Percentiles rank a stretch among this genome's conserved stretches.
phyloP scores from a whole-genome alignment of 2,888 invertebrate species.

The Spodoptera exigua region DNA sequence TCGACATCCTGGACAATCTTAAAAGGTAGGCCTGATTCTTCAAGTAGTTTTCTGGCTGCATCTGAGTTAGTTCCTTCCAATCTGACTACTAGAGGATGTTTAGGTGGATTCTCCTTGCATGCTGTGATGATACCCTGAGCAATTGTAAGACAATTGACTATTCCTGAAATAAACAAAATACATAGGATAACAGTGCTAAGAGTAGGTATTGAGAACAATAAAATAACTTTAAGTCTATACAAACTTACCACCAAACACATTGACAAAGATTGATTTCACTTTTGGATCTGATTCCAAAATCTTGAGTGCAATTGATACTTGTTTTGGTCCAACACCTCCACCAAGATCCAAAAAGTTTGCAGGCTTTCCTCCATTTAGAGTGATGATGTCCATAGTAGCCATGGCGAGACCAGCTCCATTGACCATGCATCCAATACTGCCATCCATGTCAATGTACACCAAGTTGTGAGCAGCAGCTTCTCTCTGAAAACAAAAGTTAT shows the following conservation, averaged over 20 bases:
- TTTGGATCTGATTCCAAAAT: constrained; percentile 96
- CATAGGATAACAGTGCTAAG: neutral
- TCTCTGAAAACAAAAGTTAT: constrained; percentile 79
- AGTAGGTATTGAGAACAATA: neutral
- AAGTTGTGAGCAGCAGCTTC: constrained; percentile 96
- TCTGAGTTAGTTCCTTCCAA: constrained; percentile 98
- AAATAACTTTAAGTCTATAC: neutral
- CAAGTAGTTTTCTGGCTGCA: constrained; percentile 94
- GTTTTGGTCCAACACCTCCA: constrained; percentile 97
- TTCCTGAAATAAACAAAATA: constrained; percentile 89
- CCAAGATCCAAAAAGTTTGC: constrained; percentile 99
- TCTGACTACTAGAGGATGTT: constrained; percentile 97
- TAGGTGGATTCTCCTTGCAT: constrained; percentile 93
- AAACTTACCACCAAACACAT: constrained; percentile 95
- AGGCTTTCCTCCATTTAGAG: constrained; percentile 97
- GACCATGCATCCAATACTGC: constrained; percentile 98
- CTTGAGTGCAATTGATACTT: constrained; percentile 97
- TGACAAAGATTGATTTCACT: constrained; percentile 98
- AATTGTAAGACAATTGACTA: constrained; percentile 99
- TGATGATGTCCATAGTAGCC: constrained; percentile 99
- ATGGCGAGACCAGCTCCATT: constrained; percentile 99
- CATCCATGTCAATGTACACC: constrained; percentile 99
- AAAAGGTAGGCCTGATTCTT: constrained; percentile 95
- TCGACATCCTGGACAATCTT: constrained; percentile 95
- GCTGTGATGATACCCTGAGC: constrained; percentile 98